Conservation (phyloP, 2,888 invertebrate species). For the Clunio marinus region DNA sequence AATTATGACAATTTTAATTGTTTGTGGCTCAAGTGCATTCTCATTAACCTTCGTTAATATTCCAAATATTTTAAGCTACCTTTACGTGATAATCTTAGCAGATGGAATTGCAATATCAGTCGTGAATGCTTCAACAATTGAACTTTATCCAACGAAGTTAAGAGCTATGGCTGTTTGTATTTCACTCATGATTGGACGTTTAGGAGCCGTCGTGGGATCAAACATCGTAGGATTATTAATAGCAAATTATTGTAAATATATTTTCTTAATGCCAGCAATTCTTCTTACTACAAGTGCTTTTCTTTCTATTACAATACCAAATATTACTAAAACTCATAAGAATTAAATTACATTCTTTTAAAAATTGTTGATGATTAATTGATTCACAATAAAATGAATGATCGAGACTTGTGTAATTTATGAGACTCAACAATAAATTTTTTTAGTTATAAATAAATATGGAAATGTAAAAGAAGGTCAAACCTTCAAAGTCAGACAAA, state of each 20-base stretch:
- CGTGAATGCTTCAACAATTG: slow-evolving; percentile 47
- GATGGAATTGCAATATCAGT: slow-evolving; percentile 46
- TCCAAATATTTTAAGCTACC: slow-evolving; percentile 40
- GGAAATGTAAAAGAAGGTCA: no score
- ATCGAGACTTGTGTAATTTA: no score
- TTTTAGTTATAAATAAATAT: no score
- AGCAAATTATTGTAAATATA: slow-evolving; percentile 42
- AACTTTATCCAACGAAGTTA: slow-evolving; percentile 48
- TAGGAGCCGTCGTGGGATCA: slow-evolving; percentile 50
- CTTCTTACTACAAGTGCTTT: not conserved
- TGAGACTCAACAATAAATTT: no score
- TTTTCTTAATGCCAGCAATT: not conserved
- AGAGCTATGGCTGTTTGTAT: slow-evolving; percentile 52
- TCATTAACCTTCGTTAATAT: not conserved
- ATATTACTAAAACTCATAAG: no score
- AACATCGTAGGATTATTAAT: slow-evolving; percentile 48
- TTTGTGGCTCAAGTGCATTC: not conserved
- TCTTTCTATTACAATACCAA: slow-evolving; percentile 30
- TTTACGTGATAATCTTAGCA: slow-evolving; percentile 45
- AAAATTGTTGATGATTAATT: no score
- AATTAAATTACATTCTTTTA: no score
- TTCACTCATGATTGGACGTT: slow-evolving; percentile 50
- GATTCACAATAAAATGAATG: no score
- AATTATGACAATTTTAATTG: no score
- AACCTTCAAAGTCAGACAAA: no score